Evolutionary conservation across 2,888 invertebrate genomes (phyloP).

Genomic region (Callyntrura sp.): DNA sequence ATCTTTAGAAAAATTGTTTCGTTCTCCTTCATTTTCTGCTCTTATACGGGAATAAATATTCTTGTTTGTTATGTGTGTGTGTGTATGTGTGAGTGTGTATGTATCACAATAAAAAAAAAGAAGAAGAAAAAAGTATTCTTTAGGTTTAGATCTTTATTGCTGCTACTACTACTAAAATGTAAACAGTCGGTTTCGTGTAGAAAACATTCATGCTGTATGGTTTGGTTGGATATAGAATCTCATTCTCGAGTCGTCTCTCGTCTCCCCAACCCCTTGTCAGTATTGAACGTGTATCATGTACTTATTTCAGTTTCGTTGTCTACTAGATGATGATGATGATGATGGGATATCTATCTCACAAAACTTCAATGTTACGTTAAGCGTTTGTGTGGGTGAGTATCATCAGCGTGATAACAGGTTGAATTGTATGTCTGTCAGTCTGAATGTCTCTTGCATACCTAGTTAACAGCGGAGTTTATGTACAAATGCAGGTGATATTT

Average conservation of each 20-base stretch:
- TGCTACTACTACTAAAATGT: neutral
- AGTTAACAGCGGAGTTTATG: too few relatives aligned
- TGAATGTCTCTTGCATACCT: too few relatives aligned
- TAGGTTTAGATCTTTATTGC: neutral
- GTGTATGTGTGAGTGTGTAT: neutral
- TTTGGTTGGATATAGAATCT: neutral
- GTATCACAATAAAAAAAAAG: neutral
- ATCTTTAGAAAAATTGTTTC: neutral
- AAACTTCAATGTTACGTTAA: neutral
- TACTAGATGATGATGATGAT: too few relatives aligned
- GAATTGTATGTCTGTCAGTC: too few relatives aligned
- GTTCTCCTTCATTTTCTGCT: neutral
- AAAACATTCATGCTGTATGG: neutral
- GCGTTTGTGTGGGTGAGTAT: too few relatives aligned
- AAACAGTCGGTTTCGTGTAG: neutral
- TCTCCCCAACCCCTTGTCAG: neutral
- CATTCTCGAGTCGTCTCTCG: neutral
- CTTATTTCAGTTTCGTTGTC: too few relatives aligned
- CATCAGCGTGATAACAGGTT: too few relatives aligned
- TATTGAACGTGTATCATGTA: neutral
- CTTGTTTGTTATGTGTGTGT: too few relatives aligned
- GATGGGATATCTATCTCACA: neutral
- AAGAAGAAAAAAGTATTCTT: slow-evolving; percentile 9
- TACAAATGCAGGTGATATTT: too few relatives aligned
- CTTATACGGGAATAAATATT: neutral